phyloP scores from a whole-genome alignment of 2,113 vertebrate genomes.

The Corvus cornix region DNA sequence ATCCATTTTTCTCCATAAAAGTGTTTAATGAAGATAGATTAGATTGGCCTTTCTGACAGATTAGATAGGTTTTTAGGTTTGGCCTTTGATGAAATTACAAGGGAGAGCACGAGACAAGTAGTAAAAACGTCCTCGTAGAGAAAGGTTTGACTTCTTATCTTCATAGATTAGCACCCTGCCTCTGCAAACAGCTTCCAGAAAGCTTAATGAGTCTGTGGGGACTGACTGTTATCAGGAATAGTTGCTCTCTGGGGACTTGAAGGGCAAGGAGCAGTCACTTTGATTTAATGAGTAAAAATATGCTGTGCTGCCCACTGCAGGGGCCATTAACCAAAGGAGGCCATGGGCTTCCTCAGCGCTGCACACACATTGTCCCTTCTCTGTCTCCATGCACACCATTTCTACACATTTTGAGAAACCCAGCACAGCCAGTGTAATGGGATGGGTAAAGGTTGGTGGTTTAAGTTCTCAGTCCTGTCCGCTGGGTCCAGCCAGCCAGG shows the following conservation, averaged over 20 bases:
- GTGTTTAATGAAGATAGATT: constrained; percentile 63
- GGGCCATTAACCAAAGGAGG: background rate
- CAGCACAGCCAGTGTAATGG: background rate
- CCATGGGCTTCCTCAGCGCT: background rate
- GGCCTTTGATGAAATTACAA: constrained; percentile 67
- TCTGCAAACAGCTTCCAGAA: constrained; percentile 45
- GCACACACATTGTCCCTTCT: background rate
- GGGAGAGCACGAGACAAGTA: constrained; percentile 22
- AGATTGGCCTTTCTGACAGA: constrained; percentile 66
- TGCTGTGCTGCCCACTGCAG: background rate
- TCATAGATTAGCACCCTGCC: constrained; percentile 60
- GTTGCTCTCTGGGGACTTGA: background rate
- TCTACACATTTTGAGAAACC: background rate
- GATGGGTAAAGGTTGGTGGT: background rate
- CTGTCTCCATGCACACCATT: background rate
- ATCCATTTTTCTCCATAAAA: constrained; percentile 64
- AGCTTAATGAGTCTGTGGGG: constrained; percentile 31
- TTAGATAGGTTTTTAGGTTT: constrained; percentile 65
- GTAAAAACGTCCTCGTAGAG: constrained; percentile 20
- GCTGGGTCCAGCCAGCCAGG: background rate
- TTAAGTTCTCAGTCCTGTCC: background rate
- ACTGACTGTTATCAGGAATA: constrained; percentile 5
- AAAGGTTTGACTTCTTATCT: constrained; percentile 67
- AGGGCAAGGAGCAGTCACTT: constrained; percentile 26
- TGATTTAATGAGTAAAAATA: constrained; percentile 43